A percentile compares a stretch with the other conserved stretches of the same genome.
Conservation (phyloP, 2,888 invertebrate genomes). For the Phlogophora meticulosa region DNA sequence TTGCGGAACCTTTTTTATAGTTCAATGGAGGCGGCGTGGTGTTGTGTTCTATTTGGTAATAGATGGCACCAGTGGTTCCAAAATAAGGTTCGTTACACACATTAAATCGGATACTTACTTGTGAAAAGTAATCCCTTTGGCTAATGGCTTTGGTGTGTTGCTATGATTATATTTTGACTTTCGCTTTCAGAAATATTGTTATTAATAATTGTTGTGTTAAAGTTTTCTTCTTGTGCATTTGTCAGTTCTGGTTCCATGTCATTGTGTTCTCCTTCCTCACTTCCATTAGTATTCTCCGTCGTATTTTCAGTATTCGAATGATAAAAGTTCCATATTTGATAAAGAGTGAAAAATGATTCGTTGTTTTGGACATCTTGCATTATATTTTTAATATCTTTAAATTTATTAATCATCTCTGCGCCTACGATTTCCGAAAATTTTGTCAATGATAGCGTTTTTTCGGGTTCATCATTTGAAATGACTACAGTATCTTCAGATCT, state of each 20-base stretch:
- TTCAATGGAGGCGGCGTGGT: too few relatives aligned
- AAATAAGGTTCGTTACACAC: too few relatives aligned
- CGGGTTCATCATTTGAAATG: neutral
- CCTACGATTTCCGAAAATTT: neutral
- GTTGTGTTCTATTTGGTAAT: too few relatives aligned
- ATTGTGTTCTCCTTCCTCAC: slow-evolving; percentile 1
- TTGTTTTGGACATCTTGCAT: neutral
- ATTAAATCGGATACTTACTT: too few relatives aligned
- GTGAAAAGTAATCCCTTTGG: too few relatives aligned
- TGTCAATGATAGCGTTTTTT: neutral
- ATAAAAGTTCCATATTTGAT: neutral
- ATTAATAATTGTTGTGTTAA: neutral
- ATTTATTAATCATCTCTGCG: neutral
- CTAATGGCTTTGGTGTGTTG: neutral
- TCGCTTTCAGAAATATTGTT: slow-evolving; percentile 4
- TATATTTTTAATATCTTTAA: neutral
- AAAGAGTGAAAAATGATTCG: slow-evolving; percentile 1
- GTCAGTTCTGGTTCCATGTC: neutral
- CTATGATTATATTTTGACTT: neutral
- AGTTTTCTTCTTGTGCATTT: slow-evolving; percentile 2
- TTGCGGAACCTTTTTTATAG: too few relatives aligned
- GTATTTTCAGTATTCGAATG: neutral
- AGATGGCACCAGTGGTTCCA: too few relatives aligned
- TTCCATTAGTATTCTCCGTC: neutral
- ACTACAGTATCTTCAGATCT: neutral